Evolutionary conservation across 2,113 vertebrate species (phyloP).

Genomic region (Oryzias melastigma): DNA sequence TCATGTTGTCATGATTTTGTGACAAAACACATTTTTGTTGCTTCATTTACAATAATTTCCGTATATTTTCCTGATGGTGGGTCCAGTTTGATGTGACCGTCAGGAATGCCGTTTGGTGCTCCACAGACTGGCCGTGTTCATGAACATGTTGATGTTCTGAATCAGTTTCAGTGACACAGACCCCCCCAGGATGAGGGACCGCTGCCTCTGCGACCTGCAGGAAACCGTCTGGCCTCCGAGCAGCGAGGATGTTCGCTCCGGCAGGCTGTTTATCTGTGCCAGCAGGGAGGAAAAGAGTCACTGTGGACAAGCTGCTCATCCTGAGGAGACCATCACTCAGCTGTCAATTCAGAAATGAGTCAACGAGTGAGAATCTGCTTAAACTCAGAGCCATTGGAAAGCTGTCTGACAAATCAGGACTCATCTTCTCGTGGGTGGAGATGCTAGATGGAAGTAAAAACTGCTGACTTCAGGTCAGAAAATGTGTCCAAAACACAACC

Average conservation of each 20-base stretch:
- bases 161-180: neutral
- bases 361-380: neutral
- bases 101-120: constrained; percentile 3
- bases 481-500: too few species aligned
- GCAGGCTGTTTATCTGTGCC: constrained; percentile 45
- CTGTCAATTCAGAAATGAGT: constrained; percentile 6
- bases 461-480: too few species aligned
- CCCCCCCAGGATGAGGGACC: neutral
- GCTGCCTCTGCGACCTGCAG: constrained; percentile 12
- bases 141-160: too few species aligned
- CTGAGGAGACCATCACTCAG: constrained; percentile 14
- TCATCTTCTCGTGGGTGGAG: too few species aligned
- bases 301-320: constrained; percentile 7
- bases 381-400: too few species aligned
- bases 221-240: constrained; percentile 46
- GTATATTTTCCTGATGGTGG: constrained; percentile 6
- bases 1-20: too few species aligned
- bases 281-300: constrained; percentile 18
- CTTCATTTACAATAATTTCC: too few species aligned
- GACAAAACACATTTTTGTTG: too few species aligned
- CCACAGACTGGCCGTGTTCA: neutral
- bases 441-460: too few species aligned
- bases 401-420: too few species aligned
- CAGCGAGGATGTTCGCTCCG: constrained; percentile 49
- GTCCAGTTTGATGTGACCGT: neutral